A percentile compares a stretch with the other conserved stretches of the same genome.
phyloP scores from a whole-genome alignment of 2,113 vertebrate species.

The Gallinago media region DNA sequence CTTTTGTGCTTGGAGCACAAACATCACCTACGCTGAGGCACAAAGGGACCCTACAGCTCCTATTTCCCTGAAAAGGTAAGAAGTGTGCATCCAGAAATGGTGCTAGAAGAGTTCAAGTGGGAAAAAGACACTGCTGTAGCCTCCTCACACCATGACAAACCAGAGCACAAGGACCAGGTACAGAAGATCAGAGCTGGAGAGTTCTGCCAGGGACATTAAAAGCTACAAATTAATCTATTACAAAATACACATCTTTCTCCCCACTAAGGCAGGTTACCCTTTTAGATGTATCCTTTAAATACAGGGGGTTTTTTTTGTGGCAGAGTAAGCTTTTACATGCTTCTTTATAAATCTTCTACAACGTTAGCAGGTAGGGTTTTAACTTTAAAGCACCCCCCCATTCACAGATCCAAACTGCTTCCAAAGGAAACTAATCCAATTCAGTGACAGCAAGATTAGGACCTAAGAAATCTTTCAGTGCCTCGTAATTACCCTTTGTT shows the following conservation, averaged over 20 bases:
- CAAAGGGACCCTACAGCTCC: background rate
- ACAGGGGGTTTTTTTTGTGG: rapidly evolving
- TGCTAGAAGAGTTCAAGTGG: background rate
- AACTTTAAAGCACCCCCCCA: background rate
- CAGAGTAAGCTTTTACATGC: background rate
- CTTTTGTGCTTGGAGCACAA: background rate
- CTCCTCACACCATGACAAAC: background rate
- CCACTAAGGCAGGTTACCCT: background rate
- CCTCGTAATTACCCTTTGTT: background rate
- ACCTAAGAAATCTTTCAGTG: background rate
- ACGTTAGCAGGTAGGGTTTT: background rate
- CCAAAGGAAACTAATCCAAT: background rate
- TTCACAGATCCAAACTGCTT: background rate
- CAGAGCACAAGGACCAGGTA: background rate
- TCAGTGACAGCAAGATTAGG: background rate
- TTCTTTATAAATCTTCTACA: background rate
- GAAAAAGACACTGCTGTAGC: background rate
- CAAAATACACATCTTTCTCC: background rate
- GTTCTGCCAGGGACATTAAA: background rate
- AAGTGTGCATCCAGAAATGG: background rate
- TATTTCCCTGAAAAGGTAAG: background rate
- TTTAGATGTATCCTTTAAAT: background rate
- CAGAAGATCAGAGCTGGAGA: background rate
- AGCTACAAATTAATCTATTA: background rate
- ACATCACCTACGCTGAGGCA: background rate